Evolutionary conservation across 2,888 invertebrate genomes (phyloP).

Genomic region (Polydrusus cervinus): DNA sequence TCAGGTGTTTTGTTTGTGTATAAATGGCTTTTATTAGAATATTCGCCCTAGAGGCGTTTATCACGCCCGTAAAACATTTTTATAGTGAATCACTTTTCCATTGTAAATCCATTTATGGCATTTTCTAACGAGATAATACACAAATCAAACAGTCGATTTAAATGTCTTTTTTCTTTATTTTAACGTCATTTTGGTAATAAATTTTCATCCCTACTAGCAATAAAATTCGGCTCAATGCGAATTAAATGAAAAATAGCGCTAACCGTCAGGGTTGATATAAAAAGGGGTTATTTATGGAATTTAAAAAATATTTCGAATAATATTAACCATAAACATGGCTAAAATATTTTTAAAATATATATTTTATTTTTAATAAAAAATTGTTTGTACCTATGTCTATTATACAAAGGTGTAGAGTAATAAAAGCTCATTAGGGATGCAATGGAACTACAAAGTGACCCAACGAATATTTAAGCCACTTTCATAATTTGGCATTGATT

Average conservation of each 20-base stretch:
- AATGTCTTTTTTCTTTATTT: conserved; percentile 24
- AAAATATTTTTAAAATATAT: not conserved
- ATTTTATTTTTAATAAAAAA: too few relatives aligned
- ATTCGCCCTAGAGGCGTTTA: not conserved
- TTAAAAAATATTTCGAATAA: conserved; percentile 7
- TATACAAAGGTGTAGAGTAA: too few relatives aligned
- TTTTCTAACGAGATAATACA: conserved; percentile 19
- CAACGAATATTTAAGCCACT: too few relatives aligned
- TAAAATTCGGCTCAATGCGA: conserved; percentile 16
- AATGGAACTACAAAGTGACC: too few relatives aligned
- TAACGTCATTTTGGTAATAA: conserved; percentile 17
- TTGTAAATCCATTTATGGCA: conserved; percentile 2
- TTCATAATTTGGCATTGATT: too few relatives aligned
- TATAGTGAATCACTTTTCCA: not conserved
- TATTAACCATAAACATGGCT: not conserved
- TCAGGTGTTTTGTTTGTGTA: too few relatives aligned
- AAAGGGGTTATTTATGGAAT: conserved; percentile 7
- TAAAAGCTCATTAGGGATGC: too few relatives aligned
- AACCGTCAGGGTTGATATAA: conserved; percentile 8
- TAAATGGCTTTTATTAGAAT: too few relatives aligned
- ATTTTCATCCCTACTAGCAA: conserved; percentile 25
- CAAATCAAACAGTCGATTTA: conserved; percentile 14
- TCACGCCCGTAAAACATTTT: not conserved
- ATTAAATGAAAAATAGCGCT: conserved; percentile 20
- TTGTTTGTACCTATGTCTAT: too few relatives aligned